phyloP scores from a whole-genome alignment of 2,797 vertebrate genomes.

The Momotus momota region DNA sequence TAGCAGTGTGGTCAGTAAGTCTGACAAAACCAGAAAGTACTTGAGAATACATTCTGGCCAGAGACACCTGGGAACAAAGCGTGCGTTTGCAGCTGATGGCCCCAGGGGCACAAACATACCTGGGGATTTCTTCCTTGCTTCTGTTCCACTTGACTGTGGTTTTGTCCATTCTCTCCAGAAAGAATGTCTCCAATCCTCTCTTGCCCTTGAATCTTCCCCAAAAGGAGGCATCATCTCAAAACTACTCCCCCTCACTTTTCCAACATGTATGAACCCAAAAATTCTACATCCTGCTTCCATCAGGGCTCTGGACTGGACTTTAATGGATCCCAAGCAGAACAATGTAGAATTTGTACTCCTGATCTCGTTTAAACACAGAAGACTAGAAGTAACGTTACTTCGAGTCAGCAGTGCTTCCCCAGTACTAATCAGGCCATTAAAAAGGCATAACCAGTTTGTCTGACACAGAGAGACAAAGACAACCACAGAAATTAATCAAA shows the following conservation, averaged over 20 bases:
- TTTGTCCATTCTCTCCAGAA: not conserved
- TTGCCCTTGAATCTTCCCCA: not conserved
- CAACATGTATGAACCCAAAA: not conserved
- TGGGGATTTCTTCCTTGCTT: not conserved
- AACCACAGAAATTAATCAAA: constrained; percentile 37
- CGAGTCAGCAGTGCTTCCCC: not conserved
- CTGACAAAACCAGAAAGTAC: constrained; percentile 19
- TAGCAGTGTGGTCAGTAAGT: constrained; percentile 22
- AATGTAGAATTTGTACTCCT: not conserved
- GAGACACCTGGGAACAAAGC: not conserved
- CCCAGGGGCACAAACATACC: not conserved
- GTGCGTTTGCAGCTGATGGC: not conserved
- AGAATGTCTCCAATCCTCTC: not conserved
- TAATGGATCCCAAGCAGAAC: not conserved
- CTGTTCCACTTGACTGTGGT: not conserved
- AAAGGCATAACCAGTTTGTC: not conserved
- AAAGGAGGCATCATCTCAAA: not conserved
- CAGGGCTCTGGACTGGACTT: not conserved
- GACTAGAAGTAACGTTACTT: not conserved
- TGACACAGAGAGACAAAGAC: not conserved
- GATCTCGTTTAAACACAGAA: not conserved
- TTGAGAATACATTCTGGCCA: not conserved
- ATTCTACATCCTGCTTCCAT: not conserved
- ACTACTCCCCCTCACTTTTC: not conserved
- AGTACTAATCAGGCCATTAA: constrained; percentile 14